These are phyloP conservation scores for Onthophagus taurus DNA, from an alignment of 1,140 invertebrate species.

Conservation along the genomic window DNA sequence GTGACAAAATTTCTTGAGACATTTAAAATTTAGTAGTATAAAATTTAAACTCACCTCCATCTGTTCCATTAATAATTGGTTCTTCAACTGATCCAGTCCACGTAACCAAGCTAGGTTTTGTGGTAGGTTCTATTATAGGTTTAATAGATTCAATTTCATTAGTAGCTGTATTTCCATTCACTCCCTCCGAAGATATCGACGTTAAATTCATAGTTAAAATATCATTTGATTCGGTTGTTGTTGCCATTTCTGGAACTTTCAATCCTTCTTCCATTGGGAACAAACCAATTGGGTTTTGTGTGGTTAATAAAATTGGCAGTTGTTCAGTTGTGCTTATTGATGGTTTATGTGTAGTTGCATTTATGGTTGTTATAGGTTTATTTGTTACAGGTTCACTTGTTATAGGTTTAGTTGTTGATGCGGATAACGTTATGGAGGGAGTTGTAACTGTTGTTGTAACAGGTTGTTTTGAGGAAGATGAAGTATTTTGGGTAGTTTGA, in stretches of 20 bases:
- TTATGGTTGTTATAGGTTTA: constrained; percentile 29
- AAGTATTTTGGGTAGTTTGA: no score
- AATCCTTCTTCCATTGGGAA: constrained; percentile 34
- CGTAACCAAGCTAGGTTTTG: constrained; percentile 36
- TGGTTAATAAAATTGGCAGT: constrained; percentile 15
- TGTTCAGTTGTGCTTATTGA: constrained; percentile 25
- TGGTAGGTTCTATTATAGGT: constrained; percentile 17
- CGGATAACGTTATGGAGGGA: no score
- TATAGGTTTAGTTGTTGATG: constrained; percentile 14
- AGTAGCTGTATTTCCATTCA: constrained; percentile 16
- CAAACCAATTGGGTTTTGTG: constrained; percentile 13
- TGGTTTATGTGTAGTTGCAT: constrained; percentile 37
- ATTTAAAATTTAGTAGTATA: no score
- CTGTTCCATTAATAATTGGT: constrained; percentile 19
- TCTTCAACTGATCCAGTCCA: constrained; percentile 34
- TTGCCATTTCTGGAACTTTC: constrained; percentile 37
- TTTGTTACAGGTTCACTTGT: constrained; percentile 38
- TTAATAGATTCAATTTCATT: constrained; percentile 28
- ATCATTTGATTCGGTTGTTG: constrained; percentile 18
- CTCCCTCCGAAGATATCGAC: constrained; percentile 8
- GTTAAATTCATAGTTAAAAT: constrained; percentile 4
- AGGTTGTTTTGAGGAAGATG: no score
- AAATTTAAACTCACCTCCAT: constrained; percentile 27
- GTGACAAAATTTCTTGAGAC: no score
- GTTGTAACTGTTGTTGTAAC: no score